Conservation (phyloP, 1,140 invertebrate genomes). For the Oscheius sp. region DNA sequence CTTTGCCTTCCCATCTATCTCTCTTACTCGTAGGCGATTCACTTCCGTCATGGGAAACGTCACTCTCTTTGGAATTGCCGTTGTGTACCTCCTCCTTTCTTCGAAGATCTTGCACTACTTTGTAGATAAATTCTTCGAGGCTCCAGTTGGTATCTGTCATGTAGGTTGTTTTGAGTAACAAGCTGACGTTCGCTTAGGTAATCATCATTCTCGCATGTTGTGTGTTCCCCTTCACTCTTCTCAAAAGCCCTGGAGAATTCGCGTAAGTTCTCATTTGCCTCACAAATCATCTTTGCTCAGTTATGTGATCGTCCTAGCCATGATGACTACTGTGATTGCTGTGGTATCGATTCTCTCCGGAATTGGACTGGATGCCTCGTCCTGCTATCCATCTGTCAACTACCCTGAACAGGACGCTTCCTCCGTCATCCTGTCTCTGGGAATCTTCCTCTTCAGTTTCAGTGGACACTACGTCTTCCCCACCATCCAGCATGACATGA, state of each 20-base stretch:
- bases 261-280: slow-evolving; percentile 60
- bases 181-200: not conserved
- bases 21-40: slow-evolving; percentile 51
- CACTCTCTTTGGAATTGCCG: slow-evolving; percentile 71
- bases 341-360: slow-evolving; percentile 37
- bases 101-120: slow-evolving; percentile 65
- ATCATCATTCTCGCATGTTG: slow-evolving; percentile 67
- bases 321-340: slow-evolving; percentile 38
- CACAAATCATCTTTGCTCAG: slow-evolving; percentile 12
- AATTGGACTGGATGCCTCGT: slow-evolving; percentile 32
- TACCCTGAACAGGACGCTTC: slow-evolving; percentile 37
- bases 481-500: slow-evolving; percentile 64
- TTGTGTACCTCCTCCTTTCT: slow-evolving; percentile 71
- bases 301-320: slow-evolving; percentile 37
- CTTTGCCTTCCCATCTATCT: slow-evolving; percentile 7
- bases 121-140: slow-evolving; percentile 66
- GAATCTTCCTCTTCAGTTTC: slow-evolving; percentile 62
- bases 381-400: slow-evolving; percentile 40
- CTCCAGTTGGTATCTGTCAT: slow-evolving; percentile 10
- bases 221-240: slow-evolving; percentile 69
- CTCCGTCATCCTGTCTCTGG: slow-evolving; percentile 54
- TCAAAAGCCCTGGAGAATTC: slow-evolving; percentile 73
- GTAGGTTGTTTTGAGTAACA: not conserved
- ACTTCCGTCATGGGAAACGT: slow-evolving; percentile 67
- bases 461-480: slow-evolving; percentile 63